phyloP scores from a whole-genome alignment of 1,140 invertebrate species.

The Rhagoletis pomonella region DNA sequence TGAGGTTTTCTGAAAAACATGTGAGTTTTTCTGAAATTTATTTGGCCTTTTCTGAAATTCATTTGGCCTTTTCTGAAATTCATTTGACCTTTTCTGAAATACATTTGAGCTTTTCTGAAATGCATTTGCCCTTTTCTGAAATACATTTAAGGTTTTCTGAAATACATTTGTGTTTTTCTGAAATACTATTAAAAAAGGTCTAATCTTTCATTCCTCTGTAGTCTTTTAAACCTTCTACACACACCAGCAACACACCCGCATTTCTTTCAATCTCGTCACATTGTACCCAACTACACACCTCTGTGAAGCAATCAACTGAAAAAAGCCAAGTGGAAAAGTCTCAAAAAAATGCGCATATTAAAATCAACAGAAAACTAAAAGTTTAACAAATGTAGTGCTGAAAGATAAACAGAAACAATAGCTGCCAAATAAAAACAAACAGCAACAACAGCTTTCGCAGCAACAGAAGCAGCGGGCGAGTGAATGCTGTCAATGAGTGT shows the following conservation, averaged over 20 bases:
- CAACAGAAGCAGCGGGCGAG: neutral
- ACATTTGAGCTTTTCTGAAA: too few relatives aligned
- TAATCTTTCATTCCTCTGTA: too few relatives aligned
- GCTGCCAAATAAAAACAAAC: neutral
- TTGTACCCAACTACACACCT: neutral
- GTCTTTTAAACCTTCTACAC: too few relatives aligned
- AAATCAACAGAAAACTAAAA: neutral
- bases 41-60: too few relatives aligned
- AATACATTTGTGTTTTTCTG: too few relatives aligned
- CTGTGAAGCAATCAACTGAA: slow-evolving; percentile 7
- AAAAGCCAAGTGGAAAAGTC: neutral
- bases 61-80: too few relatives aligned
- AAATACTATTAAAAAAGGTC: too few relatives aligned
- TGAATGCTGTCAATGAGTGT: slow-evolving; percentile 44
- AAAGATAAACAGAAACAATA: neutral
- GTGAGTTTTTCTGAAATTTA: too few relatives aligned
- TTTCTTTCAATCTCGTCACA: neutral
- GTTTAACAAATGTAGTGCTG: slow-evolving; percentile 12
- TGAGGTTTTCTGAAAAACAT: too few relatives aligned
- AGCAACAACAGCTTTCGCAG: neutral
- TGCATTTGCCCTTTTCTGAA: too few relatives aligned
- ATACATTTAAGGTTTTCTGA: too few relatives aligned
- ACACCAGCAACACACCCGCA: neutral
- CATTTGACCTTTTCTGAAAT: too few relatives aligned
- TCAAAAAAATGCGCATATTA: neutral